Conservation (phyloP, 2,113 vertebrate species). For the Bos indicus region DNA sequence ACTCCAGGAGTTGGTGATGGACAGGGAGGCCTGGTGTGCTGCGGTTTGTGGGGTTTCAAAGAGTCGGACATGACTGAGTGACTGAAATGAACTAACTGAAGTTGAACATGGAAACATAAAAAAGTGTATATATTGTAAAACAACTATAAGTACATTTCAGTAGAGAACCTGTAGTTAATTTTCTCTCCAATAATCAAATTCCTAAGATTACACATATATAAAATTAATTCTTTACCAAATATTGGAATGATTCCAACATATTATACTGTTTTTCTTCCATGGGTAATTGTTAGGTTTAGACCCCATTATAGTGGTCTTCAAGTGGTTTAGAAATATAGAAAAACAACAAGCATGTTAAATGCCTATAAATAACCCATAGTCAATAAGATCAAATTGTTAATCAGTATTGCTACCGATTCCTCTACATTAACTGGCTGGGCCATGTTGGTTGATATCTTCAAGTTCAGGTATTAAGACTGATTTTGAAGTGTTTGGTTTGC, state of each 20-base stretch:
- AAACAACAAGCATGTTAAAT: neutral
- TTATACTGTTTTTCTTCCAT: slow-evolving; percentile 43
- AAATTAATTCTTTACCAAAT: slow-evolving; percentile 36
- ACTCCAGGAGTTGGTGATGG: too few species aligned
- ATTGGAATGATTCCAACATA: slow-evolving; percentile 7
- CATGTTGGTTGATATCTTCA: neutral
- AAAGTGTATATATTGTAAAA: slow-evolving; percentile 52
- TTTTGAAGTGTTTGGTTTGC: neutral
- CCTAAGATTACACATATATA: slow-evolving; percentile 64
- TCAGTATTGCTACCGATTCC: neutral
- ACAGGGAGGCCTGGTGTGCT: too few species aligned
- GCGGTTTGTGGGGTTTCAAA: too few species aligned
- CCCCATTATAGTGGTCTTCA: neutral
- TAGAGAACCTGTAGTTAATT: slow-evolving; percentile 74
- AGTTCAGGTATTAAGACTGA: neutral
- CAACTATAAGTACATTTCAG: slow-evolving; percentile 65
- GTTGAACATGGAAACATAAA: slow-evolving; percentile 57
- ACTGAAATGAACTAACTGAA: neutral
- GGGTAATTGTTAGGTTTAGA: neutral
- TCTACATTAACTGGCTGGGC: neutral
- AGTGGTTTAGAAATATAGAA: neutral
- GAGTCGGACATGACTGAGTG: too few species aligned
- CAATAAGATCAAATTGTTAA: neutral
- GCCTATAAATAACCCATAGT: neutral
- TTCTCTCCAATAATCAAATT: slow-evolving; percentile 69